Base-by-base conservation (phyloP, 37 sponge, comb jelly and placozoan genomes). In the Amphimedon queenslandica region DNA sequence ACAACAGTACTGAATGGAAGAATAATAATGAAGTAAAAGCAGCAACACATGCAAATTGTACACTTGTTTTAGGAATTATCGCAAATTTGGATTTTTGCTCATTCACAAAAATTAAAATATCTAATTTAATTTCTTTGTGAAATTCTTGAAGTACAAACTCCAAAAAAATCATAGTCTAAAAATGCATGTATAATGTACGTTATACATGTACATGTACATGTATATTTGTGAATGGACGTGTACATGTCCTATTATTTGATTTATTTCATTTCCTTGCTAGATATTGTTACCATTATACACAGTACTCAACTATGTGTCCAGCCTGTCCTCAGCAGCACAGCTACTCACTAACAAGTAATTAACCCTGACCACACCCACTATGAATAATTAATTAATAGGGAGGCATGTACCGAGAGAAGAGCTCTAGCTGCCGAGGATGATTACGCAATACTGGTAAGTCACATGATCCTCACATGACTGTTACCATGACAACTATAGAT, bases 391-490 rank as follows among this genome's bases (percentile, higher is more conserved):
- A 6, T 60, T 11, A 6, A 25, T n/a, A 60, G 61, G 21, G 69
- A 29, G 37, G 35, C 23, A 67, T 78, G 67, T 34, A 78, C 65
- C 1, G 69, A 84, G 67, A 71, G 43, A 58, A 78, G 78, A 39
- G 56, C n/a, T 11, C n/a, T 68, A 28, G 85, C 85, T 34, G 43
- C 42, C 18, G 85, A 84, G 63, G 69, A 68, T n/a, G 85, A 84
- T 39, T 30, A 18, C n/a, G 40, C 68, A 3, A 13, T 69, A 35
- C 42, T 13, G 40, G 70, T 69, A 42, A 41, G 70, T 66, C 21
- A 31, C 66, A 4, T 66, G 66, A 34, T 29, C 23, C 37, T 6
- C 32, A 18, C 51, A 47, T 47, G 8, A 8, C 8, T 47, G 51
- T 47, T 66, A 32, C 31, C 30, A 61, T 5, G 63, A 31, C 8